Evolutionary conservation across 2,797 vertebrate genomes (phyloP).

Genomic region (Rhinella marina): DNA sequence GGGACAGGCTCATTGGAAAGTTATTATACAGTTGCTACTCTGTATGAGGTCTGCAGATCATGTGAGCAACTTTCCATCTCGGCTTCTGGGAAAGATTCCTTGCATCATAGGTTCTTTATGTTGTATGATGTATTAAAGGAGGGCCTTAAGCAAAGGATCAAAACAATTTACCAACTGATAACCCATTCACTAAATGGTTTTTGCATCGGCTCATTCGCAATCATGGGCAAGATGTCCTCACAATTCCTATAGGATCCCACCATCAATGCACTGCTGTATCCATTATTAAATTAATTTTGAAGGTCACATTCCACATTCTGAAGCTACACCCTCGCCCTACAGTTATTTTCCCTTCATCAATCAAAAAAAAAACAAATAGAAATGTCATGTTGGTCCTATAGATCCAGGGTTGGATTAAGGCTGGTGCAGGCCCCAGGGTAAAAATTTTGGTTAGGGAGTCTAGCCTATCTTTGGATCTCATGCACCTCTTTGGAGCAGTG

Average conservation of each 20-base stretch:
- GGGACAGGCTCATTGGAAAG: neutral
- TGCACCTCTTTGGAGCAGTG: no score
- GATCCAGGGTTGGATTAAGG: no score
- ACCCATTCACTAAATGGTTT: neutral
- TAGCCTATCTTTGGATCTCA: no score
- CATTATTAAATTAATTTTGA: neutral
- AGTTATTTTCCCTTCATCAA: neutral
- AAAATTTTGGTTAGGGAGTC: no score
- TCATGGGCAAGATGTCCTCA: neutral
- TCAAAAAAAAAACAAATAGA: no score
- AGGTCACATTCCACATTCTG: neutral
- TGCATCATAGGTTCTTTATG: slow-evolving; percentile 10
- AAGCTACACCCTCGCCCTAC: neutral
- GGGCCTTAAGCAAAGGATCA: neutral
- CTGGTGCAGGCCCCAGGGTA: no score
- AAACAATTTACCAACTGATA: neutral
- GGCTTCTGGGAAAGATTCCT: slow-evolving; percentile 22
- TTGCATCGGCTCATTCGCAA: neutral
- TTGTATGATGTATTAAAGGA: neutral
- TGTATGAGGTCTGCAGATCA: slow-evolving; percentile 10
- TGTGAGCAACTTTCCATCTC: slow-evolving; percentile 4
- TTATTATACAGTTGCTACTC: neutral
- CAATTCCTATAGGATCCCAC: neutral
- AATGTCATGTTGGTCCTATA: no score
- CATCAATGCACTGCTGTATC: neutral